Evolutionary conservation across 2,888 invertebrate species (phyloP).

Genomic region (Cheilosia vernalis): DNA sequence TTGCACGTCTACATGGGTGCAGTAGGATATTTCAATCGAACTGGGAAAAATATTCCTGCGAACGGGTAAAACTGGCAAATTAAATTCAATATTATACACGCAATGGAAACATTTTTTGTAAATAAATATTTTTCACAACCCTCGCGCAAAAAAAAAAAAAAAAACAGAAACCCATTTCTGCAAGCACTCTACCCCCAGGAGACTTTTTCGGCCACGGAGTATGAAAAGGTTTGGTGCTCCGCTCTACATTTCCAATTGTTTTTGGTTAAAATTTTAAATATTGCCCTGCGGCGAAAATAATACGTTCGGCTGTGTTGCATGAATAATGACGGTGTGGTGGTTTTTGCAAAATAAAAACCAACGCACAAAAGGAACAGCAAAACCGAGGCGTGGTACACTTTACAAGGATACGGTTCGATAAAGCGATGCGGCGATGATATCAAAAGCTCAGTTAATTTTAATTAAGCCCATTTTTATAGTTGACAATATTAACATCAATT

Average conservation of each 20-base stretch:
- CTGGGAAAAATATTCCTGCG: neutral
- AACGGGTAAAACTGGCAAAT: conserved; percentile 26
- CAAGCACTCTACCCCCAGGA: conserved; percentile 31
- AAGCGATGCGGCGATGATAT: conserved; percentile 37
- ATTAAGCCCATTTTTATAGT: conserved; percentile 72
- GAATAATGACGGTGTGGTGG: conserved; percentile 49
- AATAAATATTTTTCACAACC: conserved; percentile 56
- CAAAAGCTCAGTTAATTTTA: conserved; percentile 71
- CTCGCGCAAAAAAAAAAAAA: conserved; percentile 15
- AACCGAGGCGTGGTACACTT: neutral
- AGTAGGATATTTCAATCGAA: conserved; percentile 1
- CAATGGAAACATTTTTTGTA: conserved; percentile 39
- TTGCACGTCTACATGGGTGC: conserved; percentile 43
- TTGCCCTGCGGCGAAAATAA: conserved; percentile 37
- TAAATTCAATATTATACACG: conserved; percentile 43
- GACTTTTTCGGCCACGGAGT: conserved; percentile 32
- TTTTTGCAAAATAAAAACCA: neutral
- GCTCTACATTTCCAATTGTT: conserved; percentile 4
- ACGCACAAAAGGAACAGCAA: neutral
- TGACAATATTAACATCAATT: conserved; percentile 73
- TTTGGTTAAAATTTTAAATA: conserved; percentile 39
- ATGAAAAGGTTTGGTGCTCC: neutral
- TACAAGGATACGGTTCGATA: conserved; percentile 5
- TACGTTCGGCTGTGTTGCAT: conserved; percentile 29
- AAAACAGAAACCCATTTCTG: neutral